Evolutionary conservation across 2,888 invertebrate species (phyloP).

Genomic region (Tinea trinotella): DNA sequence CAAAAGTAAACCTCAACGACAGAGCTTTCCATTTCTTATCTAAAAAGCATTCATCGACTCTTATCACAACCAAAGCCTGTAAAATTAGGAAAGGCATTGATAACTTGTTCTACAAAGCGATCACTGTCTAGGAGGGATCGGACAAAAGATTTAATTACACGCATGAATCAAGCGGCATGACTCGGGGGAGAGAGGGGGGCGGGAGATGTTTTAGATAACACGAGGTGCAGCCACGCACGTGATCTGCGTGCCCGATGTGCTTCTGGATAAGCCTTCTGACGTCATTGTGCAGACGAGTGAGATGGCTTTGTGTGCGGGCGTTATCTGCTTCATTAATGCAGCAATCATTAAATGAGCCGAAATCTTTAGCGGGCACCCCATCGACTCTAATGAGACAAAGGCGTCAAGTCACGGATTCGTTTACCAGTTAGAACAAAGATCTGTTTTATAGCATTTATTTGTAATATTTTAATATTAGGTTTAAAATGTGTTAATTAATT

Average conservation of each 20-base stretch:
- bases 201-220: slow-evolving; percentile 41
- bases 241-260: slow-evolving; percentile 26
- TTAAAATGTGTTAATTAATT: neutral
- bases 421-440: too few relatives aligned
- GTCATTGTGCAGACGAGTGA: neutral
- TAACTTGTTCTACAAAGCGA: slow-evolving; percentile 44
- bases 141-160: slow-evolving; percentile 72
- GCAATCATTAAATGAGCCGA: neutral
- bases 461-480: too few relatives aligned
- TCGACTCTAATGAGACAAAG: too few relatives aligned
- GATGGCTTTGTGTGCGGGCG: neutral
- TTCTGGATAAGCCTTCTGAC: slow-evolving; percentile 5
- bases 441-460: too few relatives aligned
- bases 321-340: neutral
- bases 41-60: neutral
- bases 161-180: slow-evolving; percentile 62
- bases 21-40: slow-evolving; percentile 1
- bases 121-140: slow-evolving; percentile 42
- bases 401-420: too few relatives aligned
- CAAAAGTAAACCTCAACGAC: neutral
- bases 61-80: slow-evolving; percentile 30
- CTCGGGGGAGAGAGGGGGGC: slow-evolving; percentile 29
- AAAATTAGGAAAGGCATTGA: slow-evolving; percentile 49
- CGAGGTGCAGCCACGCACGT: slow-evolving; percentile 48
- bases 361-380: neutral